Evolutionary conservation across 2,888 invertebrate genomes (phyloP).

Genomic region (Cremastobaeus sp.): DNA sequence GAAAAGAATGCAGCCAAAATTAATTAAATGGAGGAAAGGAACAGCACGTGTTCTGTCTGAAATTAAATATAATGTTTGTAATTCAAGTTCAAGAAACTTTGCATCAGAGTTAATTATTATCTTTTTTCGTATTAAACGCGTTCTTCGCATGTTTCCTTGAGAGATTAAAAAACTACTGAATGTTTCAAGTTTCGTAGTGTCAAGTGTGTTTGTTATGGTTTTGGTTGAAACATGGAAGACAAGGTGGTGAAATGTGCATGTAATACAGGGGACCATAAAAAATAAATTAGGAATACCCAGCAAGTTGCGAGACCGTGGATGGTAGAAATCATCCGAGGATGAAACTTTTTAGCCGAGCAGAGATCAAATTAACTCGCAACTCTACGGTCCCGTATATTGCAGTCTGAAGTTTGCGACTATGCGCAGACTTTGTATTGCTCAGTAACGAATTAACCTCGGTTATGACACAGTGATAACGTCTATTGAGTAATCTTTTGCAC

Average conservation of each 20-base stretch:
- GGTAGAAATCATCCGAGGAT: constrained; percentile 46
- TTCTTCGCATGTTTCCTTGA: constrained; percentile 29
- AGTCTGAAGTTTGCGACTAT: constrained; percentile 49
- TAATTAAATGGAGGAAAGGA: constrained; percentile 8
- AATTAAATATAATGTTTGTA: constrained; percentile 28
- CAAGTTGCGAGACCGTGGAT: constrained; percentile 50
- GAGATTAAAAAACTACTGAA: constrained; percentile 22
- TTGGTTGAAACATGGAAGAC: constrained; percentile 51
- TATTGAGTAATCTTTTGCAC: constrained; percentile 59
- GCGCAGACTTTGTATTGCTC: constrained; percentile 49
- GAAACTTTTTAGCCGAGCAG: constrained; percentile 65
- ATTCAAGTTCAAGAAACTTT: constrained; percentile 31
- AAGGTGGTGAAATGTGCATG: constrained; percentile 59
- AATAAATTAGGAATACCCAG: constrained; percentile 67
- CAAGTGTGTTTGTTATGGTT: constrained; percentile 52
- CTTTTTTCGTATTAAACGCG: constrained; percentile 24
- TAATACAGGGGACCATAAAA: constrained; percentile 66
- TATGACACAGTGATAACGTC: constrained; percentile 54
- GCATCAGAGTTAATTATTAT: constrained; percentile 41
- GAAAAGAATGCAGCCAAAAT: background rate
- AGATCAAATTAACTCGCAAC: constrained; percentile 69
- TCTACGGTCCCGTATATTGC: constrained; percentile 43
- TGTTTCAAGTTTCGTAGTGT: constrained; percentile 47
- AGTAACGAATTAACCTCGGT: constrained; percentile 63
- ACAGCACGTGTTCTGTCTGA: background rate